Evolutionary conservation across 2,113 vertebrate species (phyloP).

Genomic region (Lepidiolamprologus cunningtoni): DNA sequence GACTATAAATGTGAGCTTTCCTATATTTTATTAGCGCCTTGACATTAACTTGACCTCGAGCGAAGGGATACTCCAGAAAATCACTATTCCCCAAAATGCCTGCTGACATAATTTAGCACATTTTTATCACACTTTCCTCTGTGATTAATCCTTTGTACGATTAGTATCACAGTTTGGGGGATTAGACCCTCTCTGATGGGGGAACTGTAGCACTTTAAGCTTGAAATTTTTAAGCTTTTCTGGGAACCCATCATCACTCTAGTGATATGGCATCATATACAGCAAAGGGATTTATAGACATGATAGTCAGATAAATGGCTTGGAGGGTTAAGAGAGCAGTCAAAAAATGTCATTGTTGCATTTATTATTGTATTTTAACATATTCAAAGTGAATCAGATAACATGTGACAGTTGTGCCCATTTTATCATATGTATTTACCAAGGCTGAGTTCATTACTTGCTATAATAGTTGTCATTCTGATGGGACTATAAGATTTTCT

Average conservation of each 20-base stretch:
- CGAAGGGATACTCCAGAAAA: background rate
- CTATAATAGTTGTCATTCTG: background rate
- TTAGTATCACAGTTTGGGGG: background rate
- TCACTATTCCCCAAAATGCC: background rate
- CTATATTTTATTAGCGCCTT: background rate
- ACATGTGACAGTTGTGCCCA: background rate
- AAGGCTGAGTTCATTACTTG: background rate
- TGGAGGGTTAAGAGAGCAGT: background rate
- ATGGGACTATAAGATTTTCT: background rate
- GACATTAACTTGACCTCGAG: constrained; percentile 13
- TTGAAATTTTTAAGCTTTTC: background rate
- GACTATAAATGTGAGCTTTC: background rate
- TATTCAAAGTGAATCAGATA: background rate
- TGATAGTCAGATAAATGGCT: background rate
- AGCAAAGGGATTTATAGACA: background rate
- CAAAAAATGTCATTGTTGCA: background rate
- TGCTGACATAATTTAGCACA: background rate
- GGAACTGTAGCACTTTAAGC: background rate
- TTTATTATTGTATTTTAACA: background rate
- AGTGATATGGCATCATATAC: background rate
- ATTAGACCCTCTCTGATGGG: background rate
- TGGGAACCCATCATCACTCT: background rate
- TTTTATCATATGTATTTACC: background rate
- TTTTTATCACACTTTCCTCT: background rate
- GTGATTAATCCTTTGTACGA: background rate